Evolutionary conservation across 2,797 vertebrate species (phyloP), one percentile per base, ranked within the genome.

Genomic region (Enteromius viviparus): DNA sequence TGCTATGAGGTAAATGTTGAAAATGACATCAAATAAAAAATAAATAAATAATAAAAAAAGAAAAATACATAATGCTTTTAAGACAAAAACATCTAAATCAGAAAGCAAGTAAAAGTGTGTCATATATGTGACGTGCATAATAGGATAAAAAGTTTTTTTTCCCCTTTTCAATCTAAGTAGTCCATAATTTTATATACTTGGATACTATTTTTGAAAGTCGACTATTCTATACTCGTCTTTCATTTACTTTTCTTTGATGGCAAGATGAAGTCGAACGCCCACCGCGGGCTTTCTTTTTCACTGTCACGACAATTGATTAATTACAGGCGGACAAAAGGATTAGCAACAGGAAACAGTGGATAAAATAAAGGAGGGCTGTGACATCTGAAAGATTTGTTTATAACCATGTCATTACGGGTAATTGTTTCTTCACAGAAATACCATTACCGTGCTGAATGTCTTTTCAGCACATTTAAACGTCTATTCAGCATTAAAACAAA

Each of bases 331-430:
- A 88, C 81, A 88, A 88, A 87, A 82, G 85, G 93, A 94, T 92
- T 91, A 89, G 89, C 91, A 93, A 93, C 91, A 92, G 90, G 89
- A 92, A 94, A 94, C 86, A 84, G 92, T 92, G 90, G 84, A 90
- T 89, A 93, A 90, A 94, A 92, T 92, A 92, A 92, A 92, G 85
- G 82, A 72, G 84, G 90, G 90, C 91, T 87, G 90, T 94, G 94
- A 95, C 94, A 94, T 94, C 92, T 93, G 93, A 94, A 91, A 92
- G 93, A 94, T 94, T 95, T 94, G 94, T 95, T 95, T 95, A 94
- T 92, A 92, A 94, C 92, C 91, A 93, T 93, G 94, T 95, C 94
- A 95, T 94, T 94, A 93, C 89, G 91, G 91, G 92, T 93, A 94
- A 95, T 95, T 95, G 94, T 93, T 93, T 94, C 92, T 90, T 92